Evolutionary conservation across 2,113 vertebrate genomes (phyloP).

Genomic region (Marmota flaviventris): DNA sequence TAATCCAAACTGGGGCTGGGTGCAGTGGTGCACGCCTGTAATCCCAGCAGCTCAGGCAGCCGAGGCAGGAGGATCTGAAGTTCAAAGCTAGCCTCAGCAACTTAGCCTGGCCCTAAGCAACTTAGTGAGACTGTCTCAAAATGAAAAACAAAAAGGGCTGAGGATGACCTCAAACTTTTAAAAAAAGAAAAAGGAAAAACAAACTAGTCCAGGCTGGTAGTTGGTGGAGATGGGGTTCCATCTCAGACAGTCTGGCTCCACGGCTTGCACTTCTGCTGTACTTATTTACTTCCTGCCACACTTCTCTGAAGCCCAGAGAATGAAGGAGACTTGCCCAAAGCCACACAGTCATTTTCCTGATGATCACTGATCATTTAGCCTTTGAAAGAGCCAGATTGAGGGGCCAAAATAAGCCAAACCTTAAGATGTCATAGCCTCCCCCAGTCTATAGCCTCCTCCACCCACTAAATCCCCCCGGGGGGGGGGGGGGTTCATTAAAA

Average conservation of each 20-base stretch:
- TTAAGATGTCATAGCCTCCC: neutral
- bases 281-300: neutral
- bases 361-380: neutral
- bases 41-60: too few relatives aligned
- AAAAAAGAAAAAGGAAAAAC: too few relatives aligned
- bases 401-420: neutral
- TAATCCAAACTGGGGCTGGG: neutral
- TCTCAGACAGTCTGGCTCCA: neutral
- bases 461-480: neutral
- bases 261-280: neutral
- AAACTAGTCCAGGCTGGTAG: neutral
- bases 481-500: conserved; percentile 10
- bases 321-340: neutral
- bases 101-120: too few relatives aligned
- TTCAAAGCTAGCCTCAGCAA: too few relatives aligned
- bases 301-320: neutral
- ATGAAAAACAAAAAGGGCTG: too few relatives aligned
- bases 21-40: too few relatives aligned
- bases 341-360: neutral
- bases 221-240: neutral
- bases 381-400: neutral
- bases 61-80: too few relatives aligned
- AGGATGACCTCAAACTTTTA: too few relatives aligned
- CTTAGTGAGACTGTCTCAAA: too few relatives aligned
- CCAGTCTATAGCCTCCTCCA: neutral